Base-by-base conservation (phyloP, 2,888 invertebrate species). In the Anthophora plumipes region DNA sequence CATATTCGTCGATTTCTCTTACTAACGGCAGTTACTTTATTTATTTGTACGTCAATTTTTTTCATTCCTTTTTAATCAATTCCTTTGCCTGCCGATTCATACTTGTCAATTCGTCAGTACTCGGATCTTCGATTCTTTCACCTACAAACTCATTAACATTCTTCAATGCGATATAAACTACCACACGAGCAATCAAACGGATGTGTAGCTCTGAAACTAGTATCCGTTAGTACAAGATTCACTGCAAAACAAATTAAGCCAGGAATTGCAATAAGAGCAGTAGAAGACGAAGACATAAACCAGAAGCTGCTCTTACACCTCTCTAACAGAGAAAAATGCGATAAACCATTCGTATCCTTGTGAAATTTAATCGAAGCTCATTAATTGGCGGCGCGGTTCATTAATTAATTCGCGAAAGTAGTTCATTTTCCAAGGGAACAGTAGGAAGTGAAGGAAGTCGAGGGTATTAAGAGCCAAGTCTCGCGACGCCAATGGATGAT, bases 401-500 rank as follows among this genome's bases (percentile, higher is more conserved):
- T 39, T 22, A 39, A 25, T 54, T 54, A 25, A 5, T 31, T 11
- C 9, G 8, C 8, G n/a, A 55, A 20, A 8, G 41, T 55, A 5
- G 41, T 55, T 43, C 41, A 25, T 55, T 67, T 17, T 50, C 31
- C 17, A 17, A 11, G n/a, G 25, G 25, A n/a, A 12, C 5, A 39
- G 20, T 17, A 43, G 41, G 22, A 25, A 43, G 6, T 9, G 20
- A 11, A 43, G 41, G 22, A 25, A 43, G 6, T 9, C 20, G n/a
- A 12, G 17, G 9, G n/a, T n/a, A n/a, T n/a, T n/a, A n/a, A n/a
- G n/a, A n/a, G n/a, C n/a, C n/a, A n/a, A n/a, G n/a, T n/a, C n/a
- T n/a, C n/a, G n/a, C 75, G 85, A 76, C 87, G 86, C 86, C 86
- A 83, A 82, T 86, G 86, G 79, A 78, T 72, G 85, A 82, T 57